These are phyloP conservation scores for Rousettus leschenaultii DNA, from an alignment of 2,113 vertebrate species.

Conservation along the genomic window DNA sequence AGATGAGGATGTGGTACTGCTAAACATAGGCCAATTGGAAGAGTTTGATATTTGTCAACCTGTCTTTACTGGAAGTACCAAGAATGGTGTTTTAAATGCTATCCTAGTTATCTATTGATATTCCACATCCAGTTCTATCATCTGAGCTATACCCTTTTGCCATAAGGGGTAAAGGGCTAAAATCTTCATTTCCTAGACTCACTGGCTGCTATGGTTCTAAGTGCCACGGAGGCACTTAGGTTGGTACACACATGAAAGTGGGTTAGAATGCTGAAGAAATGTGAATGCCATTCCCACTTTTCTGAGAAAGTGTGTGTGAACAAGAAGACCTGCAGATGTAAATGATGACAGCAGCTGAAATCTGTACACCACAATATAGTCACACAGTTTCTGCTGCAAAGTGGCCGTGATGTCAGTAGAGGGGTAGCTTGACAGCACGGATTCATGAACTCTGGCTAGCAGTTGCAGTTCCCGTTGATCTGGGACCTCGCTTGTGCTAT, in stretches of 20 bases:
- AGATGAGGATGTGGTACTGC: not conserved
- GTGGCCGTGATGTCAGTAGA: no score
- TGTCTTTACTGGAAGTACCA: not conserved
- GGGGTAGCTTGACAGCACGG: no score
- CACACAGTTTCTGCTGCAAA: rapidly evolving
- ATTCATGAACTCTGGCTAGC: no score
- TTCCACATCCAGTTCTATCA: not conserved
- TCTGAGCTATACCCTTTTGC: not conserved
- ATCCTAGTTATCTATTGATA: not conserved
- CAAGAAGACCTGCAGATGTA: not conserved
- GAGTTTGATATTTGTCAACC: not conserved
- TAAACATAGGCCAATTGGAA: not conserved
- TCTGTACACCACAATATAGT: not conserved
- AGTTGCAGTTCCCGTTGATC: no score
- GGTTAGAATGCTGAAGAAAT: not conserved
- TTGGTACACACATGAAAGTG: rapidly evolving
- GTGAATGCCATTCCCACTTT: no score
- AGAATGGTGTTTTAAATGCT: not conserved
- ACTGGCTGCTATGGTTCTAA: not conserved
- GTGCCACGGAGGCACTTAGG: not conserved
- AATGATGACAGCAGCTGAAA: not conserved
- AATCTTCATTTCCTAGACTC: not conserved
- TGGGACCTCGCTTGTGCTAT: no score
- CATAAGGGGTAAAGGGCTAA: not conserved
- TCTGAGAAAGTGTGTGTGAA: not conserved